A percentile compares a stretch with the other conserved stretches of the same genome.
Conservation (phyloP, 1,140 invertebrate genomes). For the Drosophila busckii region DNA sequence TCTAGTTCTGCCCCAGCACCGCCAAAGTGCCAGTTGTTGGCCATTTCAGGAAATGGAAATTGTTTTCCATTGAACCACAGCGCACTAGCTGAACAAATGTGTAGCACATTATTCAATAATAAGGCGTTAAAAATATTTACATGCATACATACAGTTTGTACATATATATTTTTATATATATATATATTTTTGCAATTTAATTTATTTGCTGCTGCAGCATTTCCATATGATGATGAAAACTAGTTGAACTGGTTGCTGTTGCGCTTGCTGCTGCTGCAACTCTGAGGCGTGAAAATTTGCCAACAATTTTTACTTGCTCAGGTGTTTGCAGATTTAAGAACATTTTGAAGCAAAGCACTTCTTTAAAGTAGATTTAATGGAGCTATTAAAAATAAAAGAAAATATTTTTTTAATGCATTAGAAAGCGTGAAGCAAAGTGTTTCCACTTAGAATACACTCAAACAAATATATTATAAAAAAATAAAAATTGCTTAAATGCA, state of each 20-base stretch:
- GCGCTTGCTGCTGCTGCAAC: background rate
- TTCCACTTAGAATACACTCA: background rate
- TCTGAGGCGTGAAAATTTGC: constrained; percentile 14
- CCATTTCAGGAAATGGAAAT: constrained; percentile 72
- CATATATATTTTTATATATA: no score
- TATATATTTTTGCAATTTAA: constrained; percentile 73
- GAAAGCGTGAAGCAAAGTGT: no score
- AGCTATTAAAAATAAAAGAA: no score
- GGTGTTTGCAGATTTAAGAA: constrained; percentile 18
- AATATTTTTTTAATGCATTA: no score
- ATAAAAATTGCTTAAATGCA: no score
- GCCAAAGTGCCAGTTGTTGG: constrained; percentile 4
- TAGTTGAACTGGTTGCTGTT: constrained; percentile 23
- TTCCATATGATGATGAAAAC: constrained; percentile 16
- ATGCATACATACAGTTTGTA: no score
- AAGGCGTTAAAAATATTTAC: constrained; percentile 73
- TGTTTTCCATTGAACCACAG: constrained; percentile 52
- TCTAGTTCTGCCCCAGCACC: constrained; percentile 6
- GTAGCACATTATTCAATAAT: constrained; percentile 69
- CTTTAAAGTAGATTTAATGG: no score
- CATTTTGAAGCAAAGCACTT: constrained; percentile 7
- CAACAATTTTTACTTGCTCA: no score
- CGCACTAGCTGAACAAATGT: constrained; percentile 47
- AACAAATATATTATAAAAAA: no score
- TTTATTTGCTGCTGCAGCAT: constrained; percentile 41